Evolutionary conservation across 1,140 invertebrate species (phyloP).

Genomic region (Homarus americanus): DNA sequence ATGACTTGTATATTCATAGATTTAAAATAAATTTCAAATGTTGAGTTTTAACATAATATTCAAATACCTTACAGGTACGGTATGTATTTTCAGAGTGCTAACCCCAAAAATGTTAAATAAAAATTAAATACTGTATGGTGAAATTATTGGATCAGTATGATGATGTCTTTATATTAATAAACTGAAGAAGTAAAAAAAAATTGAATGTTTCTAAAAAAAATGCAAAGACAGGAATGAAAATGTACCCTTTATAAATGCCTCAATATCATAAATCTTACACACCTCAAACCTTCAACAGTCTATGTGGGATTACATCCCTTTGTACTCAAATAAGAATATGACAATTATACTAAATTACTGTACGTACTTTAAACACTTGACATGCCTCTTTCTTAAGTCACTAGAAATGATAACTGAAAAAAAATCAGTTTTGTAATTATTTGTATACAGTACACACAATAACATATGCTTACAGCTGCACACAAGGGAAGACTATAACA

Average conservation of each 20-base stretch:
- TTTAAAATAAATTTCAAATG: no score
- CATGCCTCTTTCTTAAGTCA: no score
- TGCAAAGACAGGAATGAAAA: not conserved
- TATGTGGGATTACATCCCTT: constrained; percentile 13
- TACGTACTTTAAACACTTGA: no score
- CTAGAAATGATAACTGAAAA: no score
- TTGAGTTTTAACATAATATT: no score
- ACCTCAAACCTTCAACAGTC: not conserved
- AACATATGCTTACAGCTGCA: not conserved
- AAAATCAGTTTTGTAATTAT: no score
- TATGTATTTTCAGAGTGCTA: not conserved
- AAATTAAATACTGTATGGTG: not conserved
- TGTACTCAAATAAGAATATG: constrained; percentile 5
- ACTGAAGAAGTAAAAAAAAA: not conserved
- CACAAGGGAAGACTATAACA: not conserved
- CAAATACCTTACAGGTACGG: not conserved
- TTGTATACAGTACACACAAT: no score
- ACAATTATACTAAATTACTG: not conserved
- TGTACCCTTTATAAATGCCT: not conserved
- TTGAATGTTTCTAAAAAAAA: not conserved
- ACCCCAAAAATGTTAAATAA: not conserved
- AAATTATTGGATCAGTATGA: not conserved
- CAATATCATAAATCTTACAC: not conserved
- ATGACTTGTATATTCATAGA: no score
- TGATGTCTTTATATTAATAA: not conserved